Percentiles rank a stretch among this genome's conserved stretches.
Evolutionary conservation across 2,888 invertebrate species (phyloP).

Genomic region (Euproctis similis): DNA sequence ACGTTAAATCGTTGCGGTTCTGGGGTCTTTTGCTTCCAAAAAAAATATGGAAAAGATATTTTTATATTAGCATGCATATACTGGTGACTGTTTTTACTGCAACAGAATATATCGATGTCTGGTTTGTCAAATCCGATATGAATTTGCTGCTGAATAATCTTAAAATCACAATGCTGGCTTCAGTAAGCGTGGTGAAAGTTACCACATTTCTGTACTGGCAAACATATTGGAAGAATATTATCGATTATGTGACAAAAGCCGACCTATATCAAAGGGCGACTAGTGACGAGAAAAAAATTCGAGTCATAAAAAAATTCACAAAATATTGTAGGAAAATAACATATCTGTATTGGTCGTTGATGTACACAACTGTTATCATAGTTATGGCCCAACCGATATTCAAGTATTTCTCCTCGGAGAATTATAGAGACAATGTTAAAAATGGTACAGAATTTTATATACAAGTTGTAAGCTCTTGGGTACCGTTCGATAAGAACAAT

Average conservation of each 20-base stretch:
- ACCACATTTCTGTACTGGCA: constrained; percentile 49
- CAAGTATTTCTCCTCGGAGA: constrained; percentile 37
- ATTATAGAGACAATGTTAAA: constrained; percentile 39
- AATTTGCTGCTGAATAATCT: constrained; percentile 50
- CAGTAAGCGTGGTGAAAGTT: constrained; percentile 51
- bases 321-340: constrained; percentile 55
- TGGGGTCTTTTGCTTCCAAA: constrained; percentile 59
- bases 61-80: constrained; percentile 48
- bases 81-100: constrained; percentile 44
- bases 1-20: constrained; percentile 49
- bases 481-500: constrained; percentile 52
- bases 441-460: constrained; percentile 45
- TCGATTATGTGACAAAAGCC: constrained; percentile 48
- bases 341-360: constrained; percentile 48
- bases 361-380: constrained; percentile 51
- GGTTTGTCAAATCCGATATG: constrained; percentile 52
- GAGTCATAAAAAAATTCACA: constrained; percentile 36
- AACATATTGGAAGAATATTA: constrained; percentile 44
- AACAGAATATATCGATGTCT: constrained; percentile 54
- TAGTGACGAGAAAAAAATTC: constrained; percentile 23
- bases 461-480: constrained; percentile 61
- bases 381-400: constrained; percentile 47
- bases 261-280: constrained; percentile 41
- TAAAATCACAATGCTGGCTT: constrained; percentile 57
- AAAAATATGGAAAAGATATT: constrained; percentile 26